phyloP scores from a whole-genome alignment of 2,888 invertebrate species.

The Cepaea hortensis region DNA sequence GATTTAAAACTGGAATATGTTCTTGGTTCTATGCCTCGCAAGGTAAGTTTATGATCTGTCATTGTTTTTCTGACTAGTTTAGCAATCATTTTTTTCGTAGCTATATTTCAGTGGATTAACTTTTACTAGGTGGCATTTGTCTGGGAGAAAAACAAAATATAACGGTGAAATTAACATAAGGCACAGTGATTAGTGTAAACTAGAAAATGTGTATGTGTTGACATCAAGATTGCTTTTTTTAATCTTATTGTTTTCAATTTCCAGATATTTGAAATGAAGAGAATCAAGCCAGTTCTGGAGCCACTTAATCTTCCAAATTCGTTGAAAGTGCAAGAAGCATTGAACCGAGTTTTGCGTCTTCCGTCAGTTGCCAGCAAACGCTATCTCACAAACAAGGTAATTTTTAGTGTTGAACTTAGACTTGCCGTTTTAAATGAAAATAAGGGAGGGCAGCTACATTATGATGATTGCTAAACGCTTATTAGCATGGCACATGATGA shows the following conservation, averaged over 20 bases:
- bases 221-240: neutral
- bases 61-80: neutral
- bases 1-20: constrained; percentile 92
- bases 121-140: too few species aligned
- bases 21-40: constrained; percentile 89
- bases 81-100: too few species aligned
- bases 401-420: neutral
- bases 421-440: too few species aligned
- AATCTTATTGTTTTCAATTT: constrained; percentile 26
- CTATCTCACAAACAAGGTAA: constrained; percentile 95
- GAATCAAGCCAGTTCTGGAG: constrained; percentile 78
- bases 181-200: too few species aligned
- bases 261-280: constrained; percentile 82
- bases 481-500: too few species aligned
- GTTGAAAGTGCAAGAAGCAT: constrained; percentile 82
- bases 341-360: constrained; percentile 86
- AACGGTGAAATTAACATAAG: too few species aligned
- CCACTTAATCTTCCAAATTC: constrained; percentile 79
- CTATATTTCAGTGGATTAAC: too few species aligned
- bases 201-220: too few species aligned
- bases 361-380: constrained; percentile 96
- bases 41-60: too few species aligned
- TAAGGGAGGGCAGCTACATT: too few species aligned
- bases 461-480: too few species aligned
- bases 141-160: too few species aligned